Evolutionary conservation across 2,888 invertebrate genomes (phyloP).

Genomic region (Crossocerus cetratus): DNA sequence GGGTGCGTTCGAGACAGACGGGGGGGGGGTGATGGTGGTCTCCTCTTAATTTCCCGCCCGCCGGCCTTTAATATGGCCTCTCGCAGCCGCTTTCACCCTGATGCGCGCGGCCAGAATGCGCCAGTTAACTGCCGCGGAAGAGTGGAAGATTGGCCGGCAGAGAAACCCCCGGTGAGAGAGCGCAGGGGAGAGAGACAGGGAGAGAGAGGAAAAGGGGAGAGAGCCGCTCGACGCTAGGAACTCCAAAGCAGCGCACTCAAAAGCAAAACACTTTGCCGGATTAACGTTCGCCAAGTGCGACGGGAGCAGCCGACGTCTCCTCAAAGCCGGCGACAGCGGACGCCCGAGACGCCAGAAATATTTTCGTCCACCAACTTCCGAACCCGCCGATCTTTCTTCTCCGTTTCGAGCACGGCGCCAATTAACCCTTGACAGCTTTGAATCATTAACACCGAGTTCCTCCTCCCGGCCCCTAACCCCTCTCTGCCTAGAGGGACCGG

Average conservation of each 20-base stretch:
- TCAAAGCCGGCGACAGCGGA: background rate
- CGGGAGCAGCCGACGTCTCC: background rate
- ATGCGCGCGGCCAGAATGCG: constrained; percentile 23
- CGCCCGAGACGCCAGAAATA: background rate
- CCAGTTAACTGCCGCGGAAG: background rate
- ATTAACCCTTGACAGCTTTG: background rate
- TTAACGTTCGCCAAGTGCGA: constrained; percentile 39
- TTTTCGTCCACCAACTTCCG: constrained; percentile 7
- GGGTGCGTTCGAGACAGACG: too few relatives aligned
- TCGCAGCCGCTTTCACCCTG: constrained; percentile 18
- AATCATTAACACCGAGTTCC: background rate
- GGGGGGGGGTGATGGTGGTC: too few relatives aligned
- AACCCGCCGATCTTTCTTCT: background rate
- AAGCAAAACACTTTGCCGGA: constrained; percentile 44
- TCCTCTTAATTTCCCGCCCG: too few relatives aligned
- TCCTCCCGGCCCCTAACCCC: background rate
- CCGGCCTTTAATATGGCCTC: too few relatives aligned
- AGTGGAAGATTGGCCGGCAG: background rate
- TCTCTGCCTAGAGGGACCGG: too few relatives aligned
- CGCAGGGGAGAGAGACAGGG: background rate
- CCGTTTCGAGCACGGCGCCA: background rate
- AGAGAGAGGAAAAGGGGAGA: background rate
- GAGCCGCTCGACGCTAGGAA: background rate
- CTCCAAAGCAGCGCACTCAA: constrained; percentile 35
- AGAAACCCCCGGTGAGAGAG: constrained; percentile 25